Percentiles rank a stretch among this genome's conserved stretches.
phyloP scores from a whole-genome alignment of 2,797 vertebrate species.

The Chloroceryle amazona region DNA sequence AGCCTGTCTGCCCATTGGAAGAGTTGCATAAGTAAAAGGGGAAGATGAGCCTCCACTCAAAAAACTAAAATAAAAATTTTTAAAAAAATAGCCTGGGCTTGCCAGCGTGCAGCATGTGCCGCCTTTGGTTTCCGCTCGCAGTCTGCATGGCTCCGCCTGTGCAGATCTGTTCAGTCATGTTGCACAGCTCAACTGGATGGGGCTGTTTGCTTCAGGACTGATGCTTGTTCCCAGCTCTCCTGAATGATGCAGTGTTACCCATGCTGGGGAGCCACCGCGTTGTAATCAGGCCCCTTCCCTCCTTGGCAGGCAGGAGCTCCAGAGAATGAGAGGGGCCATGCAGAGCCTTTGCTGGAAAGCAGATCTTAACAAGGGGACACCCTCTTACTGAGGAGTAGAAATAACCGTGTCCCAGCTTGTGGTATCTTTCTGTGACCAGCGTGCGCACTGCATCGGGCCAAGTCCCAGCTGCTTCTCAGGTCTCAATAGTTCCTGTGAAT shows the following conservation, averaged over 20 bases:
- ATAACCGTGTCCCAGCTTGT: rapidly evolving
- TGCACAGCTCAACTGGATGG: not conserved
- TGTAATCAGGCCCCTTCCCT: not conserved
- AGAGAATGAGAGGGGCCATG: not conserved
- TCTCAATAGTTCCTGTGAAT: not conserved
- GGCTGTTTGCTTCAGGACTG: not conserved
- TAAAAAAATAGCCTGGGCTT: not conserved
- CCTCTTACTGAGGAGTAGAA: not conserved
- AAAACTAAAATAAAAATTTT: rapidly evolving
- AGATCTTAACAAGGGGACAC: not conserved
- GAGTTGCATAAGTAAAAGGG: not conserved
- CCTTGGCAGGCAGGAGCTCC: not conserved
- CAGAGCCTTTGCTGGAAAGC: not conserved
- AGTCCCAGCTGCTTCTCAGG: not conserved
- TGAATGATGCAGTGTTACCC: not conserved
- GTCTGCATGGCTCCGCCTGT: not conserved
- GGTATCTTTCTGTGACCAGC: not conserved
- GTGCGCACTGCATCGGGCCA: not conserved
- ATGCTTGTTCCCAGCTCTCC: not conserved
- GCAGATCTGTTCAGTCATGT: conserved; percentile 48
- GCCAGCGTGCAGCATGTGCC: not conserved
- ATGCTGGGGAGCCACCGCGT: rapidly evolving
- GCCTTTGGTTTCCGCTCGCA: not conserved
- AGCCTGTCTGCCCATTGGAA: not conserved
- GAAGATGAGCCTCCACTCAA: not conserved